Base-by-base conservation (phyloP, 2,888 invertebrate species). In the Oscheius sp. region DNA sequence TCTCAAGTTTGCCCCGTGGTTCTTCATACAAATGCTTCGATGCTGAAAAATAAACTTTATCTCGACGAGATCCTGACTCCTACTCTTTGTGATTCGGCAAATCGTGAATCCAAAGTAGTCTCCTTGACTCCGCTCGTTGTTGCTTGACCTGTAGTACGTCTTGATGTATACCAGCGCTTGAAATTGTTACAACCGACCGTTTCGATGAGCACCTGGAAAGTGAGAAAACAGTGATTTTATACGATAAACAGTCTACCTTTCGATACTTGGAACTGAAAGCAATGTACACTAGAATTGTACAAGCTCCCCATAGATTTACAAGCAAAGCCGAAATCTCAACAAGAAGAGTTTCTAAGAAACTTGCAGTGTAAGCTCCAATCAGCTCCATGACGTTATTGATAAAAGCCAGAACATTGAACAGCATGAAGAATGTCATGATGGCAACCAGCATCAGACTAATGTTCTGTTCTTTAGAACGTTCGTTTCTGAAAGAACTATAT, bases 391-490 rank as follows among this genome's bases (percentile, higher is more conserved):
- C 75, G 66, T 84, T 84, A 57, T 81, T 84, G 48, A 80, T 73
- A 63, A 84, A 83, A 2, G 82, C 84, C 46, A 84, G 73, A 25
- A 82, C 57, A 70, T 84, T 84, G 74, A 84, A 84, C 25, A 81
- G 65, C 42, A 84, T 72, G 67, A 84, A 84, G 37, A 81, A 79
- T 4, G 81, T 77, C 27, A 82, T 83, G 58, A 84, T 83, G 15
- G 82, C 83, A 31, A 84, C 78, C 39, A 84, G 73, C 84, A 84
- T 84, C 1, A 83, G 71, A 8, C 83, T 82, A 20, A 82, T 79
- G 34, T 79, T 79, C 63, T 79, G 74, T 25, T 83, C 82, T 48
- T 81, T 82, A 34, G 42, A 45, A 8, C 61, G 39, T 15, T 61
- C 61, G 45, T 42, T 61, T 12, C 61, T 61, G 58, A 58, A 39